phyloP scores from a whole-genome alignment of 2,797 vertebrate species.

The Protosalanx chinensis region DNA sequence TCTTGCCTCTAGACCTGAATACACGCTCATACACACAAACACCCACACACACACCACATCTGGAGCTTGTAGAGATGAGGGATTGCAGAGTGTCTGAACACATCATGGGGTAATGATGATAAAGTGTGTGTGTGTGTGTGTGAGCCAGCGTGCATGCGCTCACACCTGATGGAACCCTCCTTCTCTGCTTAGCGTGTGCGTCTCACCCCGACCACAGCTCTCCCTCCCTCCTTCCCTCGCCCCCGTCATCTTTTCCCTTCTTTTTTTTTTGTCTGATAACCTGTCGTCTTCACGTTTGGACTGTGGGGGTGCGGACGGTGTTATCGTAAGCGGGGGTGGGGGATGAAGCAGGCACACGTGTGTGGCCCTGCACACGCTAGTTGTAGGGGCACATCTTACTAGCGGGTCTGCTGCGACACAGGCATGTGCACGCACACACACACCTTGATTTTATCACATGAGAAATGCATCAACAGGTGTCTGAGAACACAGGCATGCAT shows the following conservation, averaged over 20 bases:
- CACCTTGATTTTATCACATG: background rate
- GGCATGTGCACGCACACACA: background rate
- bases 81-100: background rate
- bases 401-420: background rate
- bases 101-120: conserved; percentile 6
- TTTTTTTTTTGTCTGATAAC: background rate
- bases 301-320: conserved; percentile 30
- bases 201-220: background rate
- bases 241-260: background rate
- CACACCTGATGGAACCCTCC: background rate
- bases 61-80: background rate
- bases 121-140: background rate
- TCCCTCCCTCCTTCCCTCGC: background rate
- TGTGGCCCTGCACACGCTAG: conserved; percentile 23
- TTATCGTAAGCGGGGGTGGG: conserved; percentile 27
- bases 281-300: background rate
- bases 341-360: conserved; percentile 8
- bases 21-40: background rate
- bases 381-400: conserved; percentile 21
- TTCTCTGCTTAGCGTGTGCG: background rate
- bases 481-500: too few relatives aligned
- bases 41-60: background rate
- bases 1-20: conserved; percentile 23
- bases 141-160: background rate
- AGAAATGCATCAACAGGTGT: background rate